phyloP scores from a whole-genome alignment of 2,888 invertebrate genomes.

The Ochlodes sylvanus region DNA sequence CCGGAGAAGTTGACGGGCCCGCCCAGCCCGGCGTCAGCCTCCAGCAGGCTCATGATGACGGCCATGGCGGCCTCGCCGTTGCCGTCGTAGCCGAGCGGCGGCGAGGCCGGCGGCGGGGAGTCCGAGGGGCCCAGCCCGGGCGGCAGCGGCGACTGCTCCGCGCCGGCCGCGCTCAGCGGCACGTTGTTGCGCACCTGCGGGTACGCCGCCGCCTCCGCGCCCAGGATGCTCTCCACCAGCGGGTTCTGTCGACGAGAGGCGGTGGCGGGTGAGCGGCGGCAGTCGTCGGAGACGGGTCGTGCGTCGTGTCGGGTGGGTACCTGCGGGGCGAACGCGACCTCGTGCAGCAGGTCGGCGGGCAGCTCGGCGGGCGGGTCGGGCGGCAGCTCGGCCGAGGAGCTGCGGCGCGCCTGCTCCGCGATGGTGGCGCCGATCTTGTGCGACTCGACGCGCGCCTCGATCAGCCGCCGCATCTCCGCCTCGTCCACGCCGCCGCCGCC shows the following conservation, averaged over 20 bases:
- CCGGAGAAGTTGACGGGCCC: conserved; percentile 95
- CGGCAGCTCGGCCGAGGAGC: conserved; percentile 58
- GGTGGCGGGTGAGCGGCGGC: too few species aligned
- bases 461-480: conserved; percentile 88
- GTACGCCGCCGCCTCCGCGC: conserved; percentile 51
- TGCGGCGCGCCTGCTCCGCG: conserved; percentile 89
- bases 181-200: conserved; percentile 68
- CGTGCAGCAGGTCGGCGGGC: conserved; percentile 52
- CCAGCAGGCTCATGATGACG: conserved; percentile 95
- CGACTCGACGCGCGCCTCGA: conserved; percentile 91
- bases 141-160: conserved; percentile 49
- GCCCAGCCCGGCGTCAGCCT: conserved; percentile 95
- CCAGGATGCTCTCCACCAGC: conserved; percentile 62
- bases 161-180: conserved; percentile 60
- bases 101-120: conserved; percentile 58
- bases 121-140: conserved; percentile 50
- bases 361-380: conserved; percentile 60
- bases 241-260: conserved; percentile 49
- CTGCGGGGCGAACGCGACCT: conserved; percentile 62
- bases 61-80: conserved; percentile 97
- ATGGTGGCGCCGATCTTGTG: conserved; percentile 94
- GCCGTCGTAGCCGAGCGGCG: conserved; percentile 84
- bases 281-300: too few species aligned
- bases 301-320: conserved; percentile 45
- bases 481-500: conserved; percentile 28